Evolutionary conservation across 2,113 vertebrate species (phyloP), one percentile per base, ranked within the genome.

Genomic region (Capreolus pygargus): DNA sequence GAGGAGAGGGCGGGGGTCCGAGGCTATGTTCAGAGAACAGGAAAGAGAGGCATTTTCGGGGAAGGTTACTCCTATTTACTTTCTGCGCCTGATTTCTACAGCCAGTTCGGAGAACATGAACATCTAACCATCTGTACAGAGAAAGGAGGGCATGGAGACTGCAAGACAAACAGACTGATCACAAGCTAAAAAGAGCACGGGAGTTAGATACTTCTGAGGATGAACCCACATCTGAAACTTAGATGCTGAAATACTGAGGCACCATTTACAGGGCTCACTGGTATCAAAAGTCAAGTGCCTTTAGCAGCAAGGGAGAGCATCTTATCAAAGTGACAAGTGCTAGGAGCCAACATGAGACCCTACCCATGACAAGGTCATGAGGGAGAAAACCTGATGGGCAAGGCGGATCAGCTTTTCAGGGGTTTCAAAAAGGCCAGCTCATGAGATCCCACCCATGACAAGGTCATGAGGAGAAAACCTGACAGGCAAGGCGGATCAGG

Each of bases 51-150:
- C 16, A 17, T 25, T 50, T 78, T 57, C 4, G 47, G 58, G n/a
- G 36, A 57, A 76, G 67, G 81, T 16, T 55, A 70, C 74, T 45
- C 33, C 45, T 86, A 74, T 33, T 83, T 67, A 54, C 33, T 70
- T 86, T 57, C 61, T 23, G 17, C n/a, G 21, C 33, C 21, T 19
- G 8, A 79, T 58, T 85, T 85, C 33, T 84, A 50, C 6, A 82
- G 86, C 39, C 78, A 74, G 25, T 58, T 79, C 78, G 19, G 43
- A 86, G 67, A 89, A 57, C 52, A 61, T 7, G 61, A 93, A 43
- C 60, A 89, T 88, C 28, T 60, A 83, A 64, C 50, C 55, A 61
- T 58, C 43, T 28, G 85, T 45, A 17, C 4, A 70, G 21, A 84
- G 28, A 89, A 3, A 47, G 61, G 6, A 86, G 54, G 76, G 54